Percentiles rank a stretch among this genome's conserved stretches.
These are phyloP conservation scores for Sminthopsis crassicaudata DNA, from an alignment of 2,113 vertebrate species.

Conservation along the genomic window DNA sequence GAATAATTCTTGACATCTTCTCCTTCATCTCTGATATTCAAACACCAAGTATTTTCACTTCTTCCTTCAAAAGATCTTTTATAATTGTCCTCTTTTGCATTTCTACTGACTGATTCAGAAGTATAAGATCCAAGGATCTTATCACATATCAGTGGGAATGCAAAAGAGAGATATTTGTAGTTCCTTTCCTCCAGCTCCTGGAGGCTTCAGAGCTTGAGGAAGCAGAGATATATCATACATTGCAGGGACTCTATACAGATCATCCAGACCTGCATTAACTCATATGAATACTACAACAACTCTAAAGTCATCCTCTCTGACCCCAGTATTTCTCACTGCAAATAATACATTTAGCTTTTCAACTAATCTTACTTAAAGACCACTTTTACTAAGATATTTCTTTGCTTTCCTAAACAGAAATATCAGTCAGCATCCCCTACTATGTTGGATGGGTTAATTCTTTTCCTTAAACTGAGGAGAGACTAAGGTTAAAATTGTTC, in stretches of 20 bases:
- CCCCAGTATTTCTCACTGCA: not conserved
- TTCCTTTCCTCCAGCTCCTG: constrained; percentile 81
- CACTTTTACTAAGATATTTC: not conserved
- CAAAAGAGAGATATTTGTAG: too few relatives aligned
- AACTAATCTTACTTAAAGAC: not conserved
- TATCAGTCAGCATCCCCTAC: not conserved
- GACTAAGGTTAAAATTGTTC: not conserved
- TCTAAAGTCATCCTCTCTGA: not conserved
- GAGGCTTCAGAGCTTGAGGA: constrained; percentile 82
- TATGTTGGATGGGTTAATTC: not conserved
- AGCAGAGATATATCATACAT: constrained; percentile 83
- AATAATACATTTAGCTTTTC: not conserved
- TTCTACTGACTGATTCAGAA: not conserved
- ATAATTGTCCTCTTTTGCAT: not conserved
- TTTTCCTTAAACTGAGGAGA: not conserved
- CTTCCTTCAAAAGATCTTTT: not conserved
- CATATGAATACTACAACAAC: not conserved
- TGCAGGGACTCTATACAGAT: constrained; percentile 82
- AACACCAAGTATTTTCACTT: not conserved
- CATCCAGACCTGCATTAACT: constrained; percentile 56
- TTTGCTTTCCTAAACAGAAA: not conserved
- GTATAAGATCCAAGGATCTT: too few relatives aligned
- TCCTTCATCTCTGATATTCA: not conserved
- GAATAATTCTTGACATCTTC: not conserved
- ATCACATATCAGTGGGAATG: too few relatives aligned